phyloP scores from a whole-genome alignment of 1,140 invertebrate genomes.

The Diorhabda sublineata region DNA sequence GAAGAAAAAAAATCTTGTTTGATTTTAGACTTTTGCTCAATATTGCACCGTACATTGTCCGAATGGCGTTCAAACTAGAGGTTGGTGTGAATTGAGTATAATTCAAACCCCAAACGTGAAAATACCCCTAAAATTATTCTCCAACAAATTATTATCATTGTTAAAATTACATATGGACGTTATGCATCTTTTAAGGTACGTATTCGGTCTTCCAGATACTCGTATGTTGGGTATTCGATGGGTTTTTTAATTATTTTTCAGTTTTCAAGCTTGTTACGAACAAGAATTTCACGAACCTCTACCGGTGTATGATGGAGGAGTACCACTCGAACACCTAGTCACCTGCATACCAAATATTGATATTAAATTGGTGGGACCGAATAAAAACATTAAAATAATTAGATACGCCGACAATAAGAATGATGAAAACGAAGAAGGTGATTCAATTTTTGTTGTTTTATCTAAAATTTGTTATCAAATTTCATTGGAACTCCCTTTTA shows the following conservation, averaged over 20 bases:
- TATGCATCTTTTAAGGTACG: conserved; percentile 67
- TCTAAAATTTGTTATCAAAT: no score
- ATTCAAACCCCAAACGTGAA: conserved; percentile 67
- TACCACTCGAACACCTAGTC: conserved; percentile 80
- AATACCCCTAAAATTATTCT: conserved; percentile 60
- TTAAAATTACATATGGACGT: conserved; percentile 61
- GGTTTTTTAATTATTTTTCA: conserved; percentile 39
- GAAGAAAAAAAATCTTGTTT: no score
- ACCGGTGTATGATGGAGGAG: conserved; percentile 59
- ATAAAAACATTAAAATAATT: conserved; percentile 45
- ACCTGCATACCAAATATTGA: conserved; percentile 74
- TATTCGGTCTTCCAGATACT: neutral
- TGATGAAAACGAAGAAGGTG: conserved; percentile 25
- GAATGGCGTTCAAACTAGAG: conserved; percentile 42
- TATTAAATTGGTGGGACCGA: conserved; percentile 45
- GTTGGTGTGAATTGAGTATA: conserved; percentile 70
- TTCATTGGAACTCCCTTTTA: no score
- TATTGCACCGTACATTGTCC: conserved; percentile 62
- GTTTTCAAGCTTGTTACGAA: conserved; percentile 74
- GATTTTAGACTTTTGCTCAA: conserved; percentile 54
- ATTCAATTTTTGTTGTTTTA: neutral
- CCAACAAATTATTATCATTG: conserved; percentile 58
- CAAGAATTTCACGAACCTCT: conserved; percentile 61
- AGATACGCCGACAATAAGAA: conserved; percentile 36
- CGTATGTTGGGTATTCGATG: no score